A percentile compares a stretch with the other conserved stretches of the same genome.
Conservation (phyloP, 2,113 vertebrate genomes). For the Gobius niger region DNA sequence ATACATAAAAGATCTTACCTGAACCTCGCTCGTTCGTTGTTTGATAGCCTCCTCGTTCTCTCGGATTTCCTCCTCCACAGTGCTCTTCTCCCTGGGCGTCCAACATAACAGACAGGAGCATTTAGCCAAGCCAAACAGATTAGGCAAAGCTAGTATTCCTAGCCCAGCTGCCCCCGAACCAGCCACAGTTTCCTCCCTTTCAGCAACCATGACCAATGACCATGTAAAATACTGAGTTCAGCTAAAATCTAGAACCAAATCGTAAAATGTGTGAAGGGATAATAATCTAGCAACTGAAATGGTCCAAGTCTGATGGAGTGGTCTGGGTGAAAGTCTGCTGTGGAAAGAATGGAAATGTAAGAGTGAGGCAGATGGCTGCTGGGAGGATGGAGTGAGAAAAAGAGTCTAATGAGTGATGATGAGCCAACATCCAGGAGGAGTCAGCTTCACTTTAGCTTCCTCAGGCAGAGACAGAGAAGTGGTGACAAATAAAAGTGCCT, state of each 20-base stretch:
- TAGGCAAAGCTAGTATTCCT: constrained; percentile 75
- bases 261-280: not conserved
- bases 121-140: constrained; percentile 85
- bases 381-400: constrained; percentile 40
- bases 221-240: constrained; percentile 18
- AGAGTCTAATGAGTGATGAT: constrained; percentile 32
- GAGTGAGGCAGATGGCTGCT: constrained; percentile 58
- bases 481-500: not conserved
- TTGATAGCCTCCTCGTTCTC: constrained; percentile 94
- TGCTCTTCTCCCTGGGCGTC: constrained; percentile 95
- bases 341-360: constrained; percentile 72
- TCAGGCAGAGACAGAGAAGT: constrained; percentile 9
- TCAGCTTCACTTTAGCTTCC: constrained; percentile 23
- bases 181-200: constrained; percentile 78
- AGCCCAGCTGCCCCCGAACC: constrained; percentile 73
- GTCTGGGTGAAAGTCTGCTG: constrained; percentile 29
- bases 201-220: constrained; percentile 78
- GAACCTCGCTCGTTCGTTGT: constrained; percentile 88
- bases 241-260: not conserved
- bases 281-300: not conserved
- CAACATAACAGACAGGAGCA: constrained; percentile 92
- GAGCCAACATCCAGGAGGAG: constrained; percentile 32
- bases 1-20: constrained; percentile 76
- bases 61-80: constrained; percentile 94
- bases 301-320: not conserved